Conservation (phyloP, 2,113 vertebrate genomes). For the Mohoua ochrocephala region DNA sequence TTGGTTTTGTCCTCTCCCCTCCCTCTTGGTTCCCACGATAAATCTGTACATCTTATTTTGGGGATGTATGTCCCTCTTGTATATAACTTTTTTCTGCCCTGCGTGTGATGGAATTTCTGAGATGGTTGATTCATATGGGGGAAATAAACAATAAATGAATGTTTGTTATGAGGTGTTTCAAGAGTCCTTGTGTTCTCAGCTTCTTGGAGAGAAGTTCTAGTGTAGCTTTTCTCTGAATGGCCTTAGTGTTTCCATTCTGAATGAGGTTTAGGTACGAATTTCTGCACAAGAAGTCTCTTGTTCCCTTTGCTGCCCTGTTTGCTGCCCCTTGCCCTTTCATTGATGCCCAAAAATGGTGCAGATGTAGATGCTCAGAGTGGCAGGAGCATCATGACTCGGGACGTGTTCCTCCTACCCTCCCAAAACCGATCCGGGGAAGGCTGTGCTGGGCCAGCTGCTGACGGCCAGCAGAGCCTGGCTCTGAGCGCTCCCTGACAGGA, state of each 20-base stretch:
- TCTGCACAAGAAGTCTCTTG: not conserved
- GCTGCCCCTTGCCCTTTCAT: not conserved
- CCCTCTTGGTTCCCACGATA: not conserved
- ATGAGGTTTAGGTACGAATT: not conserved
- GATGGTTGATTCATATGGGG: constrained; percentile 35
- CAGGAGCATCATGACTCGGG: rapidly evolving
- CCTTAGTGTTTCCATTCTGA: not conserved
- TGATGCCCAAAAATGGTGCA: not conserved
- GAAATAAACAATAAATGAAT: constrained; percentile 57
- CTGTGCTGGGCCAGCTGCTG: not conserved
- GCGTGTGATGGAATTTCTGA: constrained; percentile 19
- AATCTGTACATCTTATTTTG: constrained; percentile 36
- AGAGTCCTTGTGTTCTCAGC: not conserved
- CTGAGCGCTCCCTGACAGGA: not conserved
- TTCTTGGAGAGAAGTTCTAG: not conserved
- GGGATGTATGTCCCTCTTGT: constrained; percentile 10
- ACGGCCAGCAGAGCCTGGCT: not conserved
- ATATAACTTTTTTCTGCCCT: constrained; percentile 28
- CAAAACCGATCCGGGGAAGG: rapidly evolving
- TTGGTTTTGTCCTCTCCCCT: not conserved
- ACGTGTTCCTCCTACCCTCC: not conserved
- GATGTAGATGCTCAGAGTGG: not conserved
- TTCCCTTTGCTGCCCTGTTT: not conserved
- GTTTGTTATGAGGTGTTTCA: not conserved
- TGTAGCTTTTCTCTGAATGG: not conserved